phyloP scores from a whole-genome alignment of 2,888 invertebrate species.

The Acheta domesticus region DNA sequence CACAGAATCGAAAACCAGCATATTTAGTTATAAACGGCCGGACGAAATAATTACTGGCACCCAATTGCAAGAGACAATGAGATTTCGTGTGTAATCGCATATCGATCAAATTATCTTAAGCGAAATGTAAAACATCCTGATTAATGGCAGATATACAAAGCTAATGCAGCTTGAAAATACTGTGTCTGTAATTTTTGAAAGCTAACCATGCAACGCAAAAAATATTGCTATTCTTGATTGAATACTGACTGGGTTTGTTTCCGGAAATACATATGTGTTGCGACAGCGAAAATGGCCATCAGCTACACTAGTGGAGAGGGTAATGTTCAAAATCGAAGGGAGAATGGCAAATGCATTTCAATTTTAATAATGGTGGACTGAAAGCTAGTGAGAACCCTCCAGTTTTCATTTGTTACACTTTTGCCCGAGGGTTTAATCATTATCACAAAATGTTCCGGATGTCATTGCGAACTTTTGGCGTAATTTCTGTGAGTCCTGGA shows the following conservation, averaged over 20 bases:
- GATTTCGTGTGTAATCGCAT: conserved; percentile 18
- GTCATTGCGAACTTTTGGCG: not conserved
- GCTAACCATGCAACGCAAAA: not conserved
- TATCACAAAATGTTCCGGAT: not conserved
- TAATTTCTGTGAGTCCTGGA: not conserved
- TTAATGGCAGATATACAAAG: not conserved
- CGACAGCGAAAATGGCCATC: not conserved
- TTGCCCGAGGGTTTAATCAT: not conserved
- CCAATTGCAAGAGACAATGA: not conserved
- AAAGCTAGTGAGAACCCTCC: not conserved
- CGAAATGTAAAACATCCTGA: not conserved
- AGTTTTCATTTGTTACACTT: not conserved
- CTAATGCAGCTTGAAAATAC: conserved; percentile 4
- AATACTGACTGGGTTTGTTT: not conserved
- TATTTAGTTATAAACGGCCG: not conserved
- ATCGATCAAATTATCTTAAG: conserved; percentile 18
- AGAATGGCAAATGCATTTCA: not conserved
- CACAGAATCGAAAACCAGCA: not conserved
- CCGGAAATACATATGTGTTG: not conserved
- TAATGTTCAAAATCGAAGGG: not conserved
- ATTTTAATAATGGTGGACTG: not conserved
- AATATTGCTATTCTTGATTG: not conserved
- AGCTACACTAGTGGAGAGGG: not conserved
- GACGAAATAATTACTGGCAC: not conserved
- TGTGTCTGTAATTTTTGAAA: not conserved